Percentiles rank a stretch among this genome's conserved stretches.
These are phyloP conservation scores for Exocentrus adspersus DNA, from an alignment of 2,888 invertebrate species.

Conservation along the genomic window DNA sequence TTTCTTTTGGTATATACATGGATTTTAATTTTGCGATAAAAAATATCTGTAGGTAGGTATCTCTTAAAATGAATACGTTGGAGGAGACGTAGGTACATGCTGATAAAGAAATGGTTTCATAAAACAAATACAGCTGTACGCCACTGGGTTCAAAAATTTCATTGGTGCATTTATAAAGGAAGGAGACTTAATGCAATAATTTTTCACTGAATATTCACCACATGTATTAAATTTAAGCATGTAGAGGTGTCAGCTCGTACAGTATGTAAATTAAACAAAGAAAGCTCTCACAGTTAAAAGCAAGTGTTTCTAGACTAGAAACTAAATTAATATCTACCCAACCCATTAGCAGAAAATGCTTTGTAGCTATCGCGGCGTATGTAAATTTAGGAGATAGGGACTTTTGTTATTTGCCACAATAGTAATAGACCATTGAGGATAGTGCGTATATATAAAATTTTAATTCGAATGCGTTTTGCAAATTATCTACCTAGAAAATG, in stretches of 20 bases:
- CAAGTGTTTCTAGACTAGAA: constrained; percentile 8
- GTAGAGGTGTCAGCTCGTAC: background rate
- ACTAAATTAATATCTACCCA: background rate
- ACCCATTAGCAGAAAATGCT: constrained; percentile 21
- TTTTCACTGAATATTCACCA: background rate
- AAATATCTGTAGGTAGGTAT: no score
- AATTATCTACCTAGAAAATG: no score
- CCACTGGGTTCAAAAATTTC: no score
- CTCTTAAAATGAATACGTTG: no score
- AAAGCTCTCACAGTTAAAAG: constrained; percentile 15
- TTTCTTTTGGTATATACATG: no score
- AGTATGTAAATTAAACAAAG: constrained; percentile 25
- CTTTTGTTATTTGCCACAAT: constrained; percentile 1
- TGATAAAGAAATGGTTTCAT: no score
- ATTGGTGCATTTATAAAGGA: no score
- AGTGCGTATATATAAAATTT: background rate
- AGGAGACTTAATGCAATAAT: background rate
- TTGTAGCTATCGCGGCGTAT: constrained; percentile 15
- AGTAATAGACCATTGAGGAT: no score
- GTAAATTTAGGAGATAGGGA: background rate
- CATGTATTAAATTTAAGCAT: background rate
- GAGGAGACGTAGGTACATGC: no score
- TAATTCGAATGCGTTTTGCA: background rate
- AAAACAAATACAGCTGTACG: no score
- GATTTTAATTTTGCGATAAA: no score